Evolutionary conservation across 2,113 vertebrate species (phyloP).

Genomic region (Noctilio leporinus): DNA sequence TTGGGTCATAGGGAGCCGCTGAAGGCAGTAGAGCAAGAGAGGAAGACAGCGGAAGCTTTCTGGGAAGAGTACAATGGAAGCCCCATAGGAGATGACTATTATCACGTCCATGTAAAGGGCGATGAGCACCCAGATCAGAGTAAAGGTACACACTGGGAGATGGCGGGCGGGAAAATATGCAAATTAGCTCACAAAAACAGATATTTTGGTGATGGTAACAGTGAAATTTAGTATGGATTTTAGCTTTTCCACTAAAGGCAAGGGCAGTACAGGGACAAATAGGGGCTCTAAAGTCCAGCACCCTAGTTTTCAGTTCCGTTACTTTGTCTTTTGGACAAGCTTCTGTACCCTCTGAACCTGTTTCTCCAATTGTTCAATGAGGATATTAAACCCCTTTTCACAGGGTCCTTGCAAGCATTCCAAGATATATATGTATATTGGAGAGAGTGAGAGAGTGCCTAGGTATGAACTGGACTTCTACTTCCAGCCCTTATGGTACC

Average conservation of each 20-base stretch:
- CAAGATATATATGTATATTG: background rate
- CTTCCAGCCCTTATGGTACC: background rate
- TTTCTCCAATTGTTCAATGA: background rate
- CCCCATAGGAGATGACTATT: accelerated
- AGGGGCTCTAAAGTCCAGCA: background rate
- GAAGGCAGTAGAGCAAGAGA: background rate
- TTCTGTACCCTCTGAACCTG: too few relatives aligned
- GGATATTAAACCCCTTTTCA: background rate
- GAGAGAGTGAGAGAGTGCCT: background rate
- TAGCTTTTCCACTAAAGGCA: background rate
- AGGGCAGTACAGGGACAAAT: background rate
- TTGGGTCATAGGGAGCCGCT: background rate
- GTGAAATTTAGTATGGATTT: background rate
- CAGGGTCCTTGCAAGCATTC: background rate
- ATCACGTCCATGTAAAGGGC: background rate
- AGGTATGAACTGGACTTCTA: background rate
- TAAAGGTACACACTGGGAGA: background rate
- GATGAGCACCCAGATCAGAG: background rate
- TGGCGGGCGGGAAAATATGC: accelerated
- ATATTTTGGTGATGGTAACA: background rate
- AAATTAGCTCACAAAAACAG: background rate
- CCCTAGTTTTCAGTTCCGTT: background rate
- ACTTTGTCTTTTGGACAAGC: background rate
- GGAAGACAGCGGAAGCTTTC: background rate
- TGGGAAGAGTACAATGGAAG: background rate